Base-by-base conservation (phyloP, 2,888 invertebrate species). In the Temnothorax unifasciatus region DNA sequence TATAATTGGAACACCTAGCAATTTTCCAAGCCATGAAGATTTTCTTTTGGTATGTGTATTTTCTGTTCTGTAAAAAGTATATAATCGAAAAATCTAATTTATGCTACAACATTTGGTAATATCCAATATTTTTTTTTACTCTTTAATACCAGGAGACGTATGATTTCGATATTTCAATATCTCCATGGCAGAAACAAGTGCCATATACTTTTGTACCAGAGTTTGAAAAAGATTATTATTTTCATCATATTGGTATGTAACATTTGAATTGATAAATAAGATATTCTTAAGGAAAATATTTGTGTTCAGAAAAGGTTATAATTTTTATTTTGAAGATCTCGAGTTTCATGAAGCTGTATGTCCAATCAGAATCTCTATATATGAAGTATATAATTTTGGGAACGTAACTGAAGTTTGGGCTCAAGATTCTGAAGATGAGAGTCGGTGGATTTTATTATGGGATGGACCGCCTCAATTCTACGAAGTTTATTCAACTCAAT, bases 211-310 rank as follows among this genome's bases (percentile, higher is more conserved):
- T 41, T 47, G 1, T 0, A 47, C 1, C 1, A 15, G 3, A 0
- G 9, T 0, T 0, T 15, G 4, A 15, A 1, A 5, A 0, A 11
- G 1, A 5, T 15, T 1, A 0, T 47, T 1, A 15, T 47, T 4
- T 0, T 50, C 18, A 18, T 18, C 2, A 50, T 13, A 1, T 50
- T 18, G 50, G 50, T 18, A 50, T 2, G 50, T 50, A 6, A 18
- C 18, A 50, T 50, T 50, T 6, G 6, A 50, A 50, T 50, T 50
- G 6, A 50, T 2, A 50, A 50, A 18, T 50, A 1, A 50, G 0
- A 18, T 50, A 44, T 18, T 47, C 5, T 18, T 41, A 41, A 41
- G 9, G 8, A 41, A 41, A 41, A 41, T n/a, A 13, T 13, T 44
- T 44, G 2, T 52, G 2, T 41, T 41, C 41, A 41, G 1, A 52